Base-by-base conservation (phyloP, 1,140 invertebrate genomes). In the Zaprionus davidi region DNA sequence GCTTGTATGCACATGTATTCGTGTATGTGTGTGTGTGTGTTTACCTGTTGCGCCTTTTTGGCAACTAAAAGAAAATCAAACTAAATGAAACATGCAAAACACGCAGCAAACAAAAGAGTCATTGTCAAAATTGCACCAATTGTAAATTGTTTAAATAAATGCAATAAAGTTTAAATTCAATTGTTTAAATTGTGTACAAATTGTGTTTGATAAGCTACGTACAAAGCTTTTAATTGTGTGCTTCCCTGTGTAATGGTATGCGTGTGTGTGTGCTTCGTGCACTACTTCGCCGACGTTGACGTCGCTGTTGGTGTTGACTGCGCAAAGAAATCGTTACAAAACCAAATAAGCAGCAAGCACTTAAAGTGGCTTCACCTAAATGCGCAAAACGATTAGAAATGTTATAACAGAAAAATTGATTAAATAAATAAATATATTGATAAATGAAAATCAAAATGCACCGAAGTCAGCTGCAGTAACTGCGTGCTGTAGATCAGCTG, bases 191-290 rank as follows among this genome's bases (percentile, higher is more conserved):
- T 44, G 20, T 65, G 53, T 77, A 73, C 69, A 71, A 75, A 57
- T 80, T 81, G 64, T 58, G 68, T 71, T 24, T 51, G 82, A 86
- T 86, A 86, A 85, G 81, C 81, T 80, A 77, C 66, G 49, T 71
- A 75, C 68, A 80, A 71, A 83, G 81, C 75, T 68, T 76, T 79
- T 82, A 77, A 79, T 80, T 87, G 78, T 80, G 62, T 78, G 72
- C 73, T 60, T 78, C 3, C 2, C n/a, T 20, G 44, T 20, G 46
- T 12, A 11, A 6, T 4, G 46, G 46, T 51, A 20, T 51, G 46
- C 4, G 46, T 51, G 46, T 24, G 46, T 49, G 17, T 51, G 46
- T 51, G 11, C 12, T 51, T 69, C 53, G 53, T 76, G 28, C 17
- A 36, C 46, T 64, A 44, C 36, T 44, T 65, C 66, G 73, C 59